Percentiles rank a stretch among this genome's conserved stretches.
Evolutionary conservation across 2,113 vertebrate species (phyloP).

Genomic region (Boulengeromyrus knoepffleri): DNA sequence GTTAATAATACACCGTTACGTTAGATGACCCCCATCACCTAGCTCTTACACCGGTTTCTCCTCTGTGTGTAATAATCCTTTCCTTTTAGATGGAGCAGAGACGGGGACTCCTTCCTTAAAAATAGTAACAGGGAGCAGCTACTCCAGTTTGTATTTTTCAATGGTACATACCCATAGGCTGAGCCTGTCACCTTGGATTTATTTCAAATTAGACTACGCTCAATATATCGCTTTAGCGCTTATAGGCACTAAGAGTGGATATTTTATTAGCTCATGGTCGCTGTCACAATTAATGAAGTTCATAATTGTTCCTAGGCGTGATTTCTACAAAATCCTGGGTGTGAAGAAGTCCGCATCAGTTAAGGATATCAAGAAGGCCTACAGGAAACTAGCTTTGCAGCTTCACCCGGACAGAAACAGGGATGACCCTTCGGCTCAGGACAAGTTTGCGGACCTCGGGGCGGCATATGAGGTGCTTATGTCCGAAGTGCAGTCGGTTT

Average conservation of each 20-base stretch:
- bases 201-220: neutral
- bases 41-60: neutral
- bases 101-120: neutral
- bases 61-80: neutral
- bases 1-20: neutral
- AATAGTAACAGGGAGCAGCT: neutral
- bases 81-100: neutral
- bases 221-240: neutral
- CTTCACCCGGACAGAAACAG: constrained; percentile 91
- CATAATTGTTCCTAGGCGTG: constrained; percentile 62
- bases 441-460: constrained; percentile 93
- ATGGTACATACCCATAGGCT: neutral
- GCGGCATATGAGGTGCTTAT: constrained; percentile 87
- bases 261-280: neutral
- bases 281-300: neutral
- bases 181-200: neutral
- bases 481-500: neutral
- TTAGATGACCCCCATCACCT: neutral
- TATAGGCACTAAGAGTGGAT: neutral
- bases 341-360: constrained; percentile 80
- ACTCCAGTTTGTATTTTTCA: neutral
- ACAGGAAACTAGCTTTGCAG: constrained; percentile 84
- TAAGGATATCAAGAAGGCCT: constrained; percentile 86
- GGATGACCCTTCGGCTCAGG: constrained; percentile 85
- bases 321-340: constrained; percentile 92